phyloP scores from a whole-genome alignment of 2,888 invertebrate genomes.

The Rotaria socialis region DNA sequence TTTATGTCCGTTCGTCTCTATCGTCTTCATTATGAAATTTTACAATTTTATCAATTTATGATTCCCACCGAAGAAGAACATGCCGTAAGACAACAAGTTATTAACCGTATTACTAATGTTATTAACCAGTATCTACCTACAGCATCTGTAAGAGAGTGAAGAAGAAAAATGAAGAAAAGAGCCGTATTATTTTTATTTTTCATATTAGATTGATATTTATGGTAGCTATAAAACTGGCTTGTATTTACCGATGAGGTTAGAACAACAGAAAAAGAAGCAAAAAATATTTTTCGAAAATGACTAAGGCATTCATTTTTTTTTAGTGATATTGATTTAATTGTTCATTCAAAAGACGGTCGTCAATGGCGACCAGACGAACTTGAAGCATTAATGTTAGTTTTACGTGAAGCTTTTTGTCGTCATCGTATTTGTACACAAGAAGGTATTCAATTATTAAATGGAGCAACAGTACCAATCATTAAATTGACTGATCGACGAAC shows the following conservation, averaged over 20 bases:
- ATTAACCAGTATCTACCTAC: conserved; percentile 84
- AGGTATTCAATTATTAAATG: conserved; percentile 47
- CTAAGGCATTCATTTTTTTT: neutral
- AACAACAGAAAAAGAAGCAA: conserved; percentile 54
- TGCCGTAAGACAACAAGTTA: conserved; percentile 78
- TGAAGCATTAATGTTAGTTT: conserved; percentile 9
- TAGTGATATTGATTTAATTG: conserved; percentile 72
- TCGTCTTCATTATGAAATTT: conserved; percentile 87
- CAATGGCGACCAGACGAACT: conserved; percentile 38
- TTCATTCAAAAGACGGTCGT: conserved; percentile 52
- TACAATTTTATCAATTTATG: conserved; percentile 91
- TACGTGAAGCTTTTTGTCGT: conserved; percentile 42
- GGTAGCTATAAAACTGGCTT: conserved; percentile 94
- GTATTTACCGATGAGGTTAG: conserved; percentile 86
- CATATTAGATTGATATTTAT: conserved; percentile 79
- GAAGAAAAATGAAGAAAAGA: neutral
- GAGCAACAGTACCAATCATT: conserved; percentile 71
- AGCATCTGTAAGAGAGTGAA: conserved; percentile 62
- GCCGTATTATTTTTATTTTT: neutral
- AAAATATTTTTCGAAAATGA: conserved; percentile 70
- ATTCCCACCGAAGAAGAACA: conserved; percentile 86
- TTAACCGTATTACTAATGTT: conserved; percentile 78
- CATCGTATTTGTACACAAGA: conserved; percentile 69
- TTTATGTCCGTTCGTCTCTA: neutral
- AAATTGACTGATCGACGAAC: conserved; percentile 83